Evolutionary conservation across 23 tunicate genomes (phyloP).

Genomic region (Ascidia mentula): DNA sequence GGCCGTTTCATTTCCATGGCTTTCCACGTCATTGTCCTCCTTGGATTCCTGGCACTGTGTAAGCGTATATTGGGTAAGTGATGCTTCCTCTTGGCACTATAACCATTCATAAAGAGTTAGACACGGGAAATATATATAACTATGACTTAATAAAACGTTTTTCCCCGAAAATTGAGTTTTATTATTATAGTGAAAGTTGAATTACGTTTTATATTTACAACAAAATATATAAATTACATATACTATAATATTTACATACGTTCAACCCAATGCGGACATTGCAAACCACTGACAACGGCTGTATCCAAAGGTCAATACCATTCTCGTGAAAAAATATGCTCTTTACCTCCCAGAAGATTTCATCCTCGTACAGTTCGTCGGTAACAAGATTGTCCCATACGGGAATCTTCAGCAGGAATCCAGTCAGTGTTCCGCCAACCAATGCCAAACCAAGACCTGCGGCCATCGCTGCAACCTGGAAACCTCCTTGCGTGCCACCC

Average conservation of each 20-base stretch:
- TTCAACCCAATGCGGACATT: too few relatives aligned
- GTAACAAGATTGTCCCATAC: conserved; percentile 69
- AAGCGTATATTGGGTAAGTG: conserved; percentile 9
- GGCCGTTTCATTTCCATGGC: neutral
- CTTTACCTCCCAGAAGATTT: conserved; percentile 78
- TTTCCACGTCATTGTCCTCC: neutral
- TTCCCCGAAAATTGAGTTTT: too few relatives aligned
- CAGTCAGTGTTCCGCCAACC: conserved; percentile 77
- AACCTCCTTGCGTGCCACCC: conserved; percentile 55
- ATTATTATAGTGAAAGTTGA: too few relatives aligned
- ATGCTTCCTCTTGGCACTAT: neutral
- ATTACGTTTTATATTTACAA: too few relatives aligned
- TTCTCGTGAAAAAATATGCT: too few relatives aligned
- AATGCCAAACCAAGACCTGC: conserved; percentile 69
- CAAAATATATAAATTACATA: too few relatives aligned
- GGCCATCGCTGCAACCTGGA: conserved; percentile 77
- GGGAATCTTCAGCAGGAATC: conserved; percentile 67
- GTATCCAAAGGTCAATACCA: too few relatives aligned
- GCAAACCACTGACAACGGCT: too few relatives aligned
- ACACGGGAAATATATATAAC: neutral
- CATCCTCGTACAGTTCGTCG: conserved; percentile 27
- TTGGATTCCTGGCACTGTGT: neutral
- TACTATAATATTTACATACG: too few relatives aligned
- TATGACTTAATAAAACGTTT: neutral
- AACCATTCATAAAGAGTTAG: neutral